Percentiles rank a stretch among this genome's conserved stretches.
phyloP scores from a whole-genome alignment of 2,113 vertebrate species.

The Festucalex cinctus region DNA sequence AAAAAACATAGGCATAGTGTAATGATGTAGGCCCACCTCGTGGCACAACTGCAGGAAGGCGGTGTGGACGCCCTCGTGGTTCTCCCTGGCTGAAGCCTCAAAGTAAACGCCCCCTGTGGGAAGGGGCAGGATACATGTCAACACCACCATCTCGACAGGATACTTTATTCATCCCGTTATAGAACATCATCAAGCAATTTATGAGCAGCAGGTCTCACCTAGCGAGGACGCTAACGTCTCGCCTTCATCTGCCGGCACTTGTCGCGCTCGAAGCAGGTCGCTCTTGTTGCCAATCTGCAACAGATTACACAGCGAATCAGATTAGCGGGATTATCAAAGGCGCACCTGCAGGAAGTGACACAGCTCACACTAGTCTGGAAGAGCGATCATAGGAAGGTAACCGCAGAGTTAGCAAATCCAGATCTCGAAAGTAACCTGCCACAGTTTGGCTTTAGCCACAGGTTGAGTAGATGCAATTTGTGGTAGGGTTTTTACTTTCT shows the following conservation, averaged over 20 bases:
- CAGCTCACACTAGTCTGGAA: too few relatives aligned
- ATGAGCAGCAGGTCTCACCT: constrained; percentile 44
- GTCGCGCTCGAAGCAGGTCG: constrained; percentile 84
- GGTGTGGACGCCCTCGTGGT: constrained; percentile 79
- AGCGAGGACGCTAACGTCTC: constrained; percentile 80
- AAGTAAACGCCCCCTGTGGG: constrained; percentile 72
- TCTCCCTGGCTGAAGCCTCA: constrained; percentile 88
- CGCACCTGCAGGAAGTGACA: neutral
- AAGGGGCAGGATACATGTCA: constrained; percentile 12
- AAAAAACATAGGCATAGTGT: neutral
- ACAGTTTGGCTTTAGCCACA: too few relatives aligned
- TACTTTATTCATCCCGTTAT: too few relatives aligned
- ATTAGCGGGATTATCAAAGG: constrained; percentile 30
- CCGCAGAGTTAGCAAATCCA: too few relatives aligned
- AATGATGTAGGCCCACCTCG: constrained; percentile 61
- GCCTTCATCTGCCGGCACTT: constrained; percentile 82
- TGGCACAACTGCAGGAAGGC: constrained; percentile 88
- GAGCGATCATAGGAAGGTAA: too few relatives aligned
- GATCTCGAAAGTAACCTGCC: too few relatives aligned
- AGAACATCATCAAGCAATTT: neutral
- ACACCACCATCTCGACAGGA: too few relatives aligned
- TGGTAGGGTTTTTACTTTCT: too few relatives aligned
- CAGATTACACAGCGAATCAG: constrained; percentile 36
- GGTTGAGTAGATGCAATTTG: too few relatives aligned
- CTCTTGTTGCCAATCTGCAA: constrained; percentile 86